Conservation (phyloP, 2,113 vertebrate genomes). For the Pimephales promelas region DNA sequence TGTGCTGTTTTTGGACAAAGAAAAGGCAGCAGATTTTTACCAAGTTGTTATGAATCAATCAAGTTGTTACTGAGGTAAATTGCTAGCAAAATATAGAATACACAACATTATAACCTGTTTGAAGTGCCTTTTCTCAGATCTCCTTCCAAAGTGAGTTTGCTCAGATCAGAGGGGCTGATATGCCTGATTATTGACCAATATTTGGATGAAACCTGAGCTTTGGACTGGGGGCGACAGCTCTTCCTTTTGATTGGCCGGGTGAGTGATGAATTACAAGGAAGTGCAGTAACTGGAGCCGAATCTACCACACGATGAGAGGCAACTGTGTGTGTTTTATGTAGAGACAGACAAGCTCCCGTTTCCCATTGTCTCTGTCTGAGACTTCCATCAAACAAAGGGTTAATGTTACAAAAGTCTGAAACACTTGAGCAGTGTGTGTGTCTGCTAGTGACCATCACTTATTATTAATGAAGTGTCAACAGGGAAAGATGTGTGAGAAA, state of each 20-base stretch:
- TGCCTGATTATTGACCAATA: slow-evolving; percentile 48
- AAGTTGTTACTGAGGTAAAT: slow-evolving; percentile 39
- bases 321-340: slow-evolving; percentile 38
- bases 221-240: slow-evolving; percentile 54
- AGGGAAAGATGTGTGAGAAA: slow-evolving; percentile 30
- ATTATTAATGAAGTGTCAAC: slow-evolving; percentile 41
- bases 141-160: slow-evolving; percentile 29
- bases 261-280: slow-evolving; percentile 56
- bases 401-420: slow-evolving; percentile 49
- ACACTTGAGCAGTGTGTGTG: slow-evolving; percentile 30
- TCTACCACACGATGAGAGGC: slow-evolving; percentile 12
- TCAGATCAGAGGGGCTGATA: slow-evolving; percentile 36
- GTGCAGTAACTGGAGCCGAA: slow-evolving; percentile 50
- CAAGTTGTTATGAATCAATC: slow-evolving; percentile 47
- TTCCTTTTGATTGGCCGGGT: slow-evolving; percentile 55
- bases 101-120: slow-evolving; percentile 12
- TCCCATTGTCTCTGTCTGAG: slow-evolving; percentile 51
- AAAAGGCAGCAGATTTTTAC: slow-evolving; percentile 33
- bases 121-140: slow-evolving; percentile 33
- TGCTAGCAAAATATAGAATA: slow-evolving; percentile 25
- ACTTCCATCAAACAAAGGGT: slow-evolving; percentile 39
- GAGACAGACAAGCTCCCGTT: slow-evolving; percentile 38
- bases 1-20: slow-evolving; percentile 48
- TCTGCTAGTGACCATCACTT: slow-evolving; percentile 40
- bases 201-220: slow-evolving; percentile 47